phyloP scores from a whole-genome alignment of 1,140 invertebrate genomes.

The Heliconius eleuchia region DNA sequence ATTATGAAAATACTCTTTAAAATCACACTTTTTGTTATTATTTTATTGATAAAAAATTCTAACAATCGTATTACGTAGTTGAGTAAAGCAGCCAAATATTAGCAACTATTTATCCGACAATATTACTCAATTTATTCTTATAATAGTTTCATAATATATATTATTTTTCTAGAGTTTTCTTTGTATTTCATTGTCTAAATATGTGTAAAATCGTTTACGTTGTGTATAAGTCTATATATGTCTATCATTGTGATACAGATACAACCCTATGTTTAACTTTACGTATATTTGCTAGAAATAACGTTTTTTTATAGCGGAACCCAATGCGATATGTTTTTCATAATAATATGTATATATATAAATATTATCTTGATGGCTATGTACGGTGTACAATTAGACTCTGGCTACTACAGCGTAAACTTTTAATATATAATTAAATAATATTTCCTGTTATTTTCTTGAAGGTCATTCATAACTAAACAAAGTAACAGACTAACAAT shows the following conservation, averaged over 20 bases:
- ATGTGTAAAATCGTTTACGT: not conserved
- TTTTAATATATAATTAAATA: not conserved
- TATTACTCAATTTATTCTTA: conserved; percentile 13
- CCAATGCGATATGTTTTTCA: no score
- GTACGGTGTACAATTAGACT: not conserved
- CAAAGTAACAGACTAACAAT: not conserved
- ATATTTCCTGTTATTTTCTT: not conserved
- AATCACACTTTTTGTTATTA: no score
- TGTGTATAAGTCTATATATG: no score
- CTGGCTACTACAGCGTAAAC: not conserved
- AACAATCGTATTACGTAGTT: not conserved
- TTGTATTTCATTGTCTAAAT: not conserved
- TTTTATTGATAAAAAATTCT: no score
- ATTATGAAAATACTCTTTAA: no score
- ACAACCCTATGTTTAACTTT: no score
- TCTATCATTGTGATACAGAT: no score
- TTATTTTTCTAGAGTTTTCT: not conserved
- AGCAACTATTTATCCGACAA: not conserved
- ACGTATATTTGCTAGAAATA: no score
- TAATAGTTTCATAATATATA: not conserved
- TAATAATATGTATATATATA: no score
- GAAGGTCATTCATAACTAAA: not conserved
- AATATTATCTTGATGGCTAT: no score
- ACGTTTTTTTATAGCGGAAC: no score
- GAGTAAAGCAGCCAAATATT: not conserved